Conservation (phyloP, 2,113 vertebrate genomes). For the Mesocricetus auratus region DNA sequence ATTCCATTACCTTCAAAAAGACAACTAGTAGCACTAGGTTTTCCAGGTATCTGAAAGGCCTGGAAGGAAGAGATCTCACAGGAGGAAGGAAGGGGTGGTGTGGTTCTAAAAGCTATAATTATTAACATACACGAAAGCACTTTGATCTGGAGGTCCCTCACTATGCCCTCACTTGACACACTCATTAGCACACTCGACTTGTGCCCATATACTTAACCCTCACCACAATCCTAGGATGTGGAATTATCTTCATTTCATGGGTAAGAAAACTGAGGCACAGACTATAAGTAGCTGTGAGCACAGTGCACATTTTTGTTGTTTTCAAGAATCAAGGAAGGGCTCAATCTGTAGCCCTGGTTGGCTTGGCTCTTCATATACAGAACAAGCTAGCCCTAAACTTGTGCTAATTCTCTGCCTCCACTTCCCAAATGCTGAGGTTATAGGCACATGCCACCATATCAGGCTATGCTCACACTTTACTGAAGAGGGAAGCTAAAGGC, state of each 20-base stretch:
- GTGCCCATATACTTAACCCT: background rate
- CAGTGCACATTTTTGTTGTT: background rate
- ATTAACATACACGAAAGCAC: background rate
- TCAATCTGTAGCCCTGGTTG: background rate
- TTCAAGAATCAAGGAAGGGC: background rate
- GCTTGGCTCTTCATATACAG: background rate
- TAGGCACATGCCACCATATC: background rate
- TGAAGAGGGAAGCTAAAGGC: background rate
- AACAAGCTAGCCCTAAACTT: background rate
- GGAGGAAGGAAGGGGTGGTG: background rate
- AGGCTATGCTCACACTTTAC: background rate
- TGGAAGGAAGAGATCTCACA: background rate
- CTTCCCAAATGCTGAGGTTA: too few species aligned
- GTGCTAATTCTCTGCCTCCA: background rate
- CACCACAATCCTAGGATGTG: background rate
- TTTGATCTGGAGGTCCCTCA: background rate
- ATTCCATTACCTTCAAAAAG: background rate
- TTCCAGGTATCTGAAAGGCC: background rate
- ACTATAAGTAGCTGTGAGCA: background rate
- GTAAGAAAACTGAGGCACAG: conserved; percentile 24
- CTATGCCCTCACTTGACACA: background rate
- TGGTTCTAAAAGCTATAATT: background rate
- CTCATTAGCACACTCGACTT: background rate
- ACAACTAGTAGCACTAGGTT: background rate
- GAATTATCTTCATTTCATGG: conserved; percentile 23